Evolutionary conservation across 1,140 invertebrate genomes (phyloP), one percentile per base, ranked within the genome.

Genomic region (Drosophila athabasca): DNA sequence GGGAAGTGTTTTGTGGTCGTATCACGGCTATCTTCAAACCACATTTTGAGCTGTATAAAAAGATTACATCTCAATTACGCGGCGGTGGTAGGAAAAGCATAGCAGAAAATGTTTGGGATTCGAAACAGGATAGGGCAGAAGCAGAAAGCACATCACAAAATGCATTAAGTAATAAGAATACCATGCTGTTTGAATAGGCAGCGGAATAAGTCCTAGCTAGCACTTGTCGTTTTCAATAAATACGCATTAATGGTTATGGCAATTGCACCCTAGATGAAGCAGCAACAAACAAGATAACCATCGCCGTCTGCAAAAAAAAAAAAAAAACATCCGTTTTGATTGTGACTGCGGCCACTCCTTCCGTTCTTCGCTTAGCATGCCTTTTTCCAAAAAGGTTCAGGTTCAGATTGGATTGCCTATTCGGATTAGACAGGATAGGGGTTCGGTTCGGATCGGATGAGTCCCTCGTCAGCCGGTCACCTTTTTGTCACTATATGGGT

Each of bases 191-290:
- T 31, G 31, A 19, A 59, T 31, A 41, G 44, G 11, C 11, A 39
- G 17, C 17, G 1, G 17, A 19, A 19, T 19, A 5, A 39, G 35
- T 39, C 11, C 11, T 4, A 39, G 35, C 35, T 13, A 39, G 19
- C 44, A 77, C 64, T 77, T 77, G 75, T 69, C 71, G 52, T 52
- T 69, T 75, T 77, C 65, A 77, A 77, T 77, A 74, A 76, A 24
- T 45, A 49, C 17, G 44, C 60, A 24, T 60, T 64, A 70, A 64
- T 64, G 61, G 67, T 39, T 41, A 50, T 49, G 9, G 35, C 48
- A 48, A 24, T 55, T 43, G 31, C 46, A 46, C 15, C 51, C 46
- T 13, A n/a, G 24, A 19, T 41, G 41, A 35, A 6, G 9, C 17
- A 39, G 15, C 17, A 51, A 31, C 8, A 22, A 39, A 66, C 52